A percentile compares a stretch with the other conserved stretches of the same genome.
Evolutionary conservation across 2,888 invertebrate genomes (phyloP).

Genomic region (Dicranocentrus wangi): DNA sequence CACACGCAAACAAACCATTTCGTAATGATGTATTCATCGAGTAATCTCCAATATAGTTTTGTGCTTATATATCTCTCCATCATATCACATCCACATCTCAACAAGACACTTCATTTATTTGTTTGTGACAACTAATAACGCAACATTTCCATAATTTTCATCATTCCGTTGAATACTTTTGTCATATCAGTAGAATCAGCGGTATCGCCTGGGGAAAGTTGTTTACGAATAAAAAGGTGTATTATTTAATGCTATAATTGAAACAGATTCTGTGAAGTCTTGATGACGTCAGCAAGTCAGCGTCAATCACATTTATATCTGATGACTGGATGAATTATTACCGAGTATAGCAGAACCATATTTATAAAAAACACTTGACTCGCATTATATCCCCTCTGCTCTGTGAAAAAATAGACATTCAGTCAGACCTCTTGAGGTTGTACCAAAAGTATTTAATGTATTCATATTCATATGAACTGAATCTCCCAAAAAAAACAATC

Average conservation of each 20-base stretch:
- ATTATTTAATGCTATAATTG: not conserved
- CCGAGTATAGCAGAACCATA: too few relatives aligned
- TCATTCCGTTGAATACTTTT: not conserved
- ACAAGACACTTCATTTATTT: conserved; percentile 32
- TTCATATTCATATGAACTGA: too few relatives aligned
- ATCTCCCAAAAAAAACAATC: too few relatives aligned
- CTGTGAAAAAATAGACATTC: too few relatives aligned
- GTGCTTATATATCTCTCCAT: not conserved
- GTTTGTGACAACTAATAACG: conserved; percentile 34
- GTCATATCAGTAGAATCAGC: not conserved
- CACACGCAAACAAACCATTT: conserved; percentile 37
- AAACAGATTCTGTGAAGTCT: not conserved
- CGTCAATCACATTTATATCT: not conserved
- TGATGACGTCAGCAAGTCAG: conserved; percentile 4
- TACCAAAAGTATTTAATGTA: too few relatives aligned
- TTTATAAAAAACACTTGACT: too few relatives aligned
- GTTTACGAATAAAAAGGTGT: not conserved
- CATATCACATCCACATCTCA: conserved; percentile 30
- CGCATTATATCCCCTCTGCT: too few relatives aligned
- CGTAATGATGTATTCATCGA: not conserved
- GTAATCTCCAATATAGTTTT: not conserved
- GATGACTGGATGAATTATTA: too few relatives aligned
- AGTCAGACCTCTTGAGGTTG: too few relatives aligned
- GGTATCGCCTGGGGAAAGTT: conserved; percentile 14
- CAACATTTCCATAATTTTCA: not conserved